phyloP scores from a whole-genome alignment of 2,888 invertebrate genomes.

The Leptopterna dolabrata region DNA sequence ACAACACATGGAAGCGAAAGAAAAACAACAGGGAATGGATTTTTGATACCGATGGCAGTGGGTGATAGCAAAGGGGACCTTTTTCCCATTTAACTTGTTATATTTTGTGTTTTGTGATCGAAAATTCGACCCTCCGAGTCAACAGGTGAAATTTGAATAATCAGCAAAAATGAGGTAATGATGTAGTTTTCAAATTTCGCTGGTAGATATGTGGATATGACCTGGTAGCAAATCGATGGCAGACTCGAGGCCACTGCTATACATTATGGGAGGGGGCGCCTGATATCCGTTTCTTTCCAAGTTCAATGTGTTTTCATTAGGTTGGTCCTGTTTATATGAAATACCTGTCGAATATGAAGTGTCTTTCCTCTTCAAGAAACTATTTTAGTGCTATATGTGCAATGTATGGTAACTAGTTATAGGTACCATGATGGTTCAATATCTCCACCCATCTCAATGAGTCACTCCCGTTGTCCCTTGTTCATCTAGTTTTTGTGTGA shows the following conservation, averaged over 20 bases:
- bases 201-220: not conserved
- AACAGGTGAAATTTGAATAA: not conserved
- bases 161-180: not conserved
- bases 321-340: not conserved
- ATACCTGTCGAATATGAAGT: not conserved
- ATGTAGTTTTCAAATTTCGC: not conserved
- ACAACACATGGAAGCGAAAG: too few relatives aligned
- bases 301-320: not conserved
- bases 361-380: not conserved
- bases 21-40: too few relatives aligned
- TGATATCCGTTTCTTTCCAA: not conserved
- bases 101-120: not conserved
- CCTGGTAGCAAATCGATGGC: not conserved
- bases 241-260: not conserved
- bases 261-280: slow-evolving; percentile 19
- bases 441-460: not conserved
- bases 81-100: not conserved
- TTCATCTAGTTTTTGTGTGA: not conserved
- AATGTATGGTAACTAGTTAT: not conserved
- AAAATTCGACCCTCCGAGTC: not conserved
- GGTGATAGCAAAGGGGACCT: slow-evolving; percentile 1
- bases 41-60: slow-evolving; percentile 10
- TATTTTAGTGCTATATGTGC: not conserved
- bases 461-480: not conserved
- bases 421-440: not conserved